Evolutionary conservation across 2,113 vertebrate genomes (phyloP), one percentile per base, ranked within the genome.

Genomic region (Hydrolagus affinis): DNA sequence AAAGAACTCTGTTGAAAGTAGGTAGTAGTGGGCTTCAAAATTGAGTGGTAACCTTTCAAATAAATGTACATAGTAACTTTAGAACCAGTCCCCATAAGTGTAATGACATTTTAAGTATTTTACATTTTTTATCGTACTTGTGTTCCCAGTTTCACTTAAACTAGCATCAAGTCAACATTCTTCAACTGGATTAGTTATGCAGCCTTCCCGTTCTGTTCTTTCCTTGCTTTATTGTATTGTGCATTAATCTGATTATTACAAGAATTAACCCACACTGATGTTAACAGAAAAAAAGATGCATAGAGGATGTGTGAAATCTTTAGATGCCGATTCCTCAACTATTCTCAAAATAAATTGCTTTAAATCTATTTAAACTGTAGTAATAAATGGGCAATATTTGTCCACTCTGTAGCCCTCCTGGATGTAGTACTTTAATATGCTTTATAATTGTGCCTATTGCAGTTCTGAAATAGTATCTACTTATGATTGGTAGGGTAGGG

Each of bases 361-460:
- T 97, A 94, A 96, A 96, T 92, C 93, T 94, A 92, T 92, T 92
- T 93, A 92, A 94, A 93, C 93, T 93, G 94, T 93, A 94, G 92
- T 93, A 93, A 92, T 92, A 91, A 93, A 93, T 95, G 95, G 95
- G 95, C 95, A 97, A 96, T 96, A 97, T 97, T 96, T 96, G 95
- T 94, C 92, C 93, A 89, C 92, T 92, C 88, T 91, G 89, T 95
- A 94, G 93, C 90, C 88, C 88, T 91, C 92, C 91, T 94, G 93
- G 93, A 91, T 91, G 91, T 94, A 92, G 91, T 93, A 93, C 92
- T 91, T 83, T 93, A 93, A 90, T 91, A 91, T 90, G 86, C 89
- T 88, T 89, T 86, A 60, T 85, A 85, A 83, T 94, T 90, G 90
- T 92, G 90, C 90, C 92, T 89, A 64, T 93, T 90, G 78, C 25